A percentile compares a stretch with the other conserved stretches of the same genome.
These are phyloP conservation scores for Ganaspis brasiliensis DNA, from an alignment of 2,888 invertebrate species.

Conservation along the genomic window DNA sequence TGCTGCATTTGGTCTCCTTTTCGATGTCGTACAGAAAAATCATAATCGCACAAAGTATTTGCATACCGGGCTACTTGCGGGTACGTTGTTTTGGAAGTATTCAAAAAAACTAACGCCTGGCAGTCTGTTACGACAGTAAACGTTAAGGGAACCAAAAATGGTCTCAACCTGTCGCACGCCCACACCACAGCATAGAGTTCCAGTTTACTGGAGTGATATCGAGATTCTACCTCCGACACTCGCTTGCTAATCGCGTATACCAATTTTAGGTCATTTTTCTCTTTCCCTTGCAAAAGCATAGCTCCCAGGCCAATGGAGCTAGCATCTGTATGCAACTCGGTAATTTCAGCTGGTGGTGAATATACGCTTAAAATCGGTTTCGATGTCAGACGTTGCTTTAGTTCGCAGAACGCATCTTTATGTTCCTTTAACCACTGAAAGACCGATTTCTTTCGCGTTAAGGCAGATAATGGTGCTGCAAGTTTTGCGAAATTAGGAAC, in stretches of 20 bases:
- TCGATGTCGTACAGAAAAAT: conserved; percentile 43
- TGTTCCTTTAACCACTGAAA: conserved; percentile 29
- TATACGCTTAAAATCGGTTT: conserved; percentile 47
- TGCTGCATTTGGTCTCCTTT: conserved; percentile 49
- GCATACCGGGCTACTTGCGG: conserved; percentile 59
- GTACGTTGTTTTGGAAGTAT: conserved; percentile 55
- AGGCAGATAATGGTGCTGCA: neutral
- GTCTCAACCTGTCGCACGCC: conserved; percentile 49
- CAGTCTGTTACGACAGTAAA: conserved; percentile 64
- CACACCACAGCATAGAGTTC: conserved; percentile 67
- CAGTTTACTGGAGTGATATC: conserved; percentile 63
- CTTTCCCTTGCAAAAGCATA: conserved; percentile 56
- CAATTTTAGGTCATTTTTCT: conserved; percentile 46
- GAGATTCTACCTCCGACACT: conserved; percentile 61
- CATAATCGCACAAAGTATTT: conserved; percentile 40
- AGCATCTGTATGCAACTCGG: conserved; percentile 47
- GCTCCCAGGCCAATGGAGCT: too few species aligned
- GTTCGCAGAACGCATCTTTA: conserved; percentile 29
- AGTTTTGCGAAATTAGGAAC: conserved; percentile 32
- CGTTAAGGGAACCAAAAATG: conserved; percentile 52
- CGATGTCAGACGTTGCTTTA: conserved; percentile 7
- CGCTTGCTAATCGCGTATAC: conserved; percentile 64
- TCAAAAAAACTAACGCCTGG: conserved; percentile 60
- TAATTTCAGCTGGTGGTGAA: conserved; percentile 35
- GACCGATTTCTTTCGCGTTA: neutral